Evolutionary conservation across 2,888 invertebrate genomes (phyloP), one percentile per base, ranked within the genome.

Genomic region (Perdita meconis): DNA sequence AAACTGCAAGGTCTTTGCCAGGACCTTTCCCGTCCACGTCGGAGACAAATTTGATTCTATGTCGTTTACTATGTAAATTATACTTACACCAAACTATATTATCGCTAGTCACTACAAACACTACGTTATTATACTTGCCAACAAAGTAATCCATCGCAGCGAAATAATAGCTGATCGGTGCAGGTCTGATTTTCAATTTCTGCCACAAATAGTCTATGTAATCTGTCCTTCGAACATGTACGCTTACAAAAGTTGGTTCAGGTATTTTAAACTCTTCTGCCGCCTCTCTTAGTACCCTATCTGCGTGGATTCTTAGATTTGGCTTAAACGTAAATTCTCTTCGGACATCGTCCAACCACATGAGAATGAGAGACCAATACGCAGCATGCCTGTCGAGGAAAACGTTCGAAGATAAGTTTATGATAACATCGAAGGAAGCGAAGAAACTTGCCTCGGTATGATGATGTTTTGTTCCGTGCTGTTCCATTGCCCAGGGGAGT

Each of bases 221-320:
- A 88, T 94, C 94, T 1, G 94, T 94, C 67, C 94, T 91, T 57
- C 94, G 90, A 6, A 94, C 93, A 81, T 94, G 94, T 47, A 95
- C 92, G 57, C 94, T 94, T 16, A 94, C 93, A 81, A 93, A 94
- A 13, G 92, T 92, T 50, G 91, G 87, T 47, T 90, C 87, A 10
- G 83, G 82, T 24, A 90, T 69, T 59, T 89, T 89, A 73, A 87
- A 88, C 50, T 88, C 86, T 50, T 85, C 78, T 3, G 90, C 88
- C 36, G 88, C 87, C 50, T 90, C 89, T 68, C 89, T 89, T 30
- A 94, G 86, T 63, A 93, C 91, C 74, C 90, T 92, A 76, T 93
- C 93, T 57, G 94, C 94, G 77, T 93, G 92, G 22, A 92, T 89
- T 63, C 93, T 86, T 73, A 94, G 89, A 81, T 92, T 93, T 74